Percentiles rank a stretch among this genome's conserved stretches.
phyloP scores from a whole-genome alignment of 2,797 vertebrate genomes.

The Arremon brunneinucha region DNA sequence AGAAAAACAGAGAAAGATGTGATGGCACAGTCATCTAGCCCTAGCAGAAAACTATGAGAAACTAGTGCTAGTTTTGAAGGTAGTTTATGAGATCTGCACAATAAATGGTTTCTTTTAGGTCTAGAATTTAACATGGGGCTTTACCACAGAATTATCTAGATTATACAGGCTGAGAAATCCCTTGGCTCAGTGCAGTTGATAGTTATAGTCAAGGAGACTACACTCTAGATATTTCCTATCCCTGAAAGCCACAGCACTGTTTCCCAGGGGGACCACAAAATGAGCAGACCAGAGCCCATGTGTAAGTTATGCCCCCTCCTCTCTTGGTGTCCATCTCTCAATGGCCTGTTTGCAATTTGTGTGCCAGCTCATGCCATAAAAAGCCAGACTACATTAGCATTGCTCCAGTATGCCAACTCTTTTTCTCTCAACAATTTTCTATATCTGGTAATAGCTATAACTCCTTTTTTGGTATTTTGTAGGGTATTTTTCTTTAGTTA shows the following conservation, averaged over 20 bases:
- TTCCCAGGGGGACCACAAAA: neutral
- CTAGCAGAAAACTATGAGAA: neutral
- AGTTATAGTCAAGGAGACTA: neutral
- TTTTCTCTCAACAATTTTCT: neutral
- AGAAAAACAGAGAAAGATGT: neutral
- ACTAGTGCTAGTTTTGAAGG: neutral
- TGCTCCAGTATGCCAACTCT: neutral
- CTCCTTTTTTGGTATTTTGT: neutral
- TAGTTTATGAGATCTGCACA: neutral
- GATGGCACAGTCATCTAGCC: neutral
- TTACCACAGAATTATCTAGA: neutral
- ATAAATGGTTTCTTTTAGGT: neutral
- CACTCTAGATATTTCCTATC: neutral
- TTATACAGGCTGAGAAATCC: neutral
- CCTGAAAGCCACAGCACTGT: neutral
- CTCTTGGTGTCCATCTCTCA: neutral
- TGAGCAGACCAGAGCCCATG: neutral
- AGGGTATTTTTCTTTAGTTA: neutral
- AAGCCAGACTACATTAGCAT: neutral
- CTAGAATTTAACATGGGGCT: neutral
- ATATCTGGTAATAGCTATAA: neutral
- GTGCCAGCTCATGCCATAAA: neutral
- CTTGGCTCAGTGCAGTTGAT: neutral
- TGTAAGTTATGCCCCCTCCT: neutral
- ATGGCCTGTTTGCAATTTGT: neutral